phyloP scores from a whole-genome alignment of 2,113 vertebrate genomes.

The Poeciliopsis prolifica region DNA sequence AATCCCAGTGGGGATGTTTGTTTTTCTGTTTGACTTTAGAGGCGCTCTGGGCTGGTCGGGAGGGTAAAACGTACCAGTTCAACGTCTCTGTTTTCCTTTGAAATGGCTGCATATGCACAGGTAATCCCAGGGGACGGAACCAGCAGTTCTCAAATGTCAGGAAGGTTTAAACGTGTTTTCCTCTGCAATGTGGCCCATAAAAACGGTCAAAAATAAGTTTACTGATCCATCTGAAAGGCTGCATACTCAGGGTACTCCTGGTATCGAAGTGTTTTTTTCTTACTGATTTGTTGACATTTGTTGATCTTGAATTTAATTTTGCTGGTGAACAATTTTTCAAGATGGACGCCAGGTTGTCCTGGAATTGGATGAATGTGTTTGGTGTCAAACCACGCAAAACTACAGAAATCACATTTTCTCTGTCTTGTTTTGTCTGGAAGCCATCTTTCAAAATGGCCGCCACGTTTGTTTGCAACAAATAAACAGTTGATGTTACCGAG shows the following conservation, averaged over 20 bases:
- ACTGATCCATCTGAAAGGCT: neutral
- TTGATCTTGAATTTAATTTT: neutral
- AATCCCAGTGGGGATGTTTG: neutral
- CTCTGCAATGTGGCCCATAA: no score
- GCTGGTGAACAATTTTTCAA: no score
- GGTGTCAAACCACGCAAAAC: no score
- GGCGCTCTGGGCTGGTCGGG: slow-evolving; percentile 1
- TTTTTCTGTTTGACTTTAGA: slow-evolving; percentile 32
- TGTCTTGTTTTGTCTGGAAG: no score
- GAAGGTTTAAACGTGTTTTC: neutral
- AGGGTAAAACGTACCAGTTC: neutral
- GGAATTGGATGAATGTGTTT: no score
- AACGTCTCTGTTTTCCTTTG: neutral
- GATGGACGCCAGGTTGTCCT: no score
- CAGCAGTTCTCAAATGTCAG: slow-evolving; percentile 25
- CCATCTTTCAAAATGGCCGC: no score
- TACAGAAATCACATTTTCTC: no score
- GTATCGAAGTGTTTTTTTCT: neutral
- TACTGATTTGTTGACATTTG: neutral
- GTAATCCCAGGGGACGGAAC: slow-evolving; percentile 33
- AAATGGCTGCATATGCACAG: slow-evolving; percentile 24
- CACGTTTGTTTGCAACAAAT: no score
- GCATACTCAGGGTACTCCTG: neutral
- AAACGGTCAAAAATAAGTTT: no score
- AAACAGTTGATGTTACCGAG: no score